Percentiles rank a stretch among this genome's conserved stretches.
Evolutionary conservation across 2,888 invertebrate species (phyloP).

Genomic region (Teinopalpus imperialis): DNA sequence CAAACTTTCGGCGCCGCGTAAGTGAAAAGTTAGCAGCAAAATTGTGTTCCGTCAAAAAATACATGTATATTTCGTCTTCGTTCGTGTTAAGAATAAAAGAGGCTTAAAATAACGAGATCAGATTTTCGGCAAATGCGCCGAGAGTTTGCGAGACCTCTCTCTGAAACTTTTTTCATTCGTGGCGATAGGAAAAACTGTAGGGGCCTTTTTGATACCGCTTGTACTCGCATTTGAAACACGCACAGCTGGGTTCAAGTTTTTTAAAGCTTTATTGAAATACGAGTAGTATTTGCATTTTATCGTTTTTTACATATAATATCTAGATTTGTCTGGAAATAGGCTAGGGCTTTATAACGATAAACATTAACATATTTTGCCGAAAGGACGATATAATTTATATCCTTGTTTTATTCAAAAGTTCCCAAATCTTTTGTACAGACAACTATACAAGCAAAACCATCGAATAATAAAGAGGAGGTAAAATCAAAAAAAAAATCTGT

Average conservation of each 20-base stretch:
- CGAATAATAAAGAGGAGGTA: too few species aligned
- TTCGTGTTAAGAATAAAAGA: slow-evolving; percentile 65
- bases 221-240: slow-evolving; percentile 9
- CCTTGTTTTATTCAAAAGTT: too few species aligned
- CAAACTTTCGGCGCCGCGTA: slow-evolving; percentile 53
- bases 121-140: slow-evolving; percentile 37
- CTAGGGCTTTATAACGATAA: too few species aligned
- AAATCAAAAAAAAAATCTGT: too few species aligned
- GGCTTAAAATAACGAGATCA: slow-evolving; percentile 67
- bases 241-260: slow-evolving; percentile 21
- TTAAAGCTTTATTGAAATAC: slow-evolving; percentile 16
- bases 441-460: background rate
- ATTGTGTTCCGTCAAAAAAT: slow-evolving; percentile 52
- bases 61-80: slow-evolving; percentile 41
- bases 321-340: background rate
- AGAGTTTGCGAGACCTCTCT: slow-evolving; percentile 26
- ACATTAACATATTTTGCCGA: background rate
- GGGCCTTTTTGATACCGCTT: slow-evolving; percentile 18
- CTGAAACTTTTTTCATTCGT: slow-evolving; percentile 55
- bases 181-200: slow-evolving; percentile 21
- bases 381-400: background rate
- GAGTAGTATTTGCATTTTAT: slow-evolving; percentile 6
- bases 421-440: too few species aligned
- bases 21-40: slow-evolving; percentile 70
- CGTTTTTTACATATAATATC: background rate